These are phyloP conservation scores for Nipponia nippon DNA, from an alignment of 2,113 vertebrate genomes.

Conservation along the genomic window DNA sequence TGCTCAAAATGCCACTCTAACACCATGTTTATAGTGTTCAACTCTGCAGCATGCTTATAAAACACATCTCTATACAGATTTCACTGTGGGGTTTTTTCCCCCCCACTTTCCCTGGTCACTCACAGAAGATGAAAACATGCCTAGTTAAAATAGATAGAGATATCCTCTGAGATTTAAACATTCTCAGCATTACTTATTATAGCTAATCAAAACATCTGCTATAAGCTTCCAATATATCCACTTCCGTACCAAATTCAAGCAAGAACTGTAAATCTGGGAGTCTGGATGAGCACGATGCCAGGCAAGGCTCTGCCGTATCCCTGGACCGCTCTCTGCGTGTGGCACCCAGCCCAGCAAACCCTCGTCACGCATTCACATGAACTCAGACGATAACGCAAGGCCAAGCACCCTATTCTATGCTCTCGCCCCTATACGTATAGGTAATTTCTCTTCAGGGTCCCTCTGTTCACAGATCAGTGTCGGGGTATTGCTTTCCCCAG, in stretches of 20 bases:
- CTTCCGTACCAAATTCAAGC: background rate
- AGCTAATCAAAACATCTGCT: constrained; percentile 17
- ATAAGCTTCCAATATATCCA: background rate
- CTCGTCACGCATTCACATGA: background rate
- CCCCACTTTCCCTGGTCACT: background rate
- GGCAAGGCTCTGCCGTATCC: background rate
- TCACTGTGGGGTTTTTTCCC: background rate
- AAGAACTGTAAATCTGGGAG: background rate
- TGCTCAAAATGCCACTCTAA: constrained; percentile 14
- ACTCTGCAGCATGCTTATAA: constrained; percentile 20
- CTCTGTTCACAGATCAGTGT: background rate
- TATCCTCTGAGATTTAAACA: background rate
- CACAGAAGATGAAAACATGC: background rate
- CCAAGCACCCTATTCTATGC: background rate
- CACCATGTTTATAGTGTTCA: constrained; percentile 30
- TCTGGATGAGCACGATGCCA: background rate
- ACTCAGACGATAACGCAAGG: background rate
- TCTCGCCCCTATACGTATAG: background rate
- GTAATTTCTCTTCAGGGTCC: background rate
- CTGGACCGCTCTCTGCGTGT: fast-evolving
- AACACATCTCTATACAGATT: constrained; percentile 7
- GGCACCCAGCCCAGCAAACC: background rate
- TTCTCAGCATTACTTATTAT: background rate
- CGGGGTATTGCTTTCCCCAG: background rate
- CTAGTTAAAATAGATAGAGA: background rate